Evolutionary conservation across 2,113 vertebrate genomes (phyloP).

Genomic region (Podilymbus podiceps): DNA sequence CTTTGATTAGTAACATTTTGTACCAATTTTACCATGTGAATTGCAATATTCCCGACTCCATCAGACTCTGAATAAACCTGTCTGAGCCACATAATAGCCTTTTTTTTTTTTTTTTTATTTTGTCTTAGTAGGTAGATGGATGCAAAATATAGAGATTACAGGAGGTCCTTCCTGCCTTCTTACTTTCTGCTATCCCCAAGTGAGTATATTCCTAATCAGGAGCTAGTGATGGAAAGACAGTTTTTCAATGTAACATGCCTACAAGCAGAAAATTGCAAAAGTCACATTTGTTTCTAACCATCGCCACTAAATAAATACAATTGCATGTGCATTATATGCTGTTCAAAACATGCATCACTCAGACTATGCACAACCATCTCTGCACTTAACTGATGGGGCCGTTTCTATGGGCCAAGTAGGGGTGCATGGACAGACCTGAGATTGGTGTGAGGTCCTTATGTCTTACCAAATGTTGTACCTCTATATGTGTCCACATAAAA

Average conservation of each 20-base stretch:
- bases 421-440: not conserved
- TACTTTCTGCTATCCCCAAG: not conserved
- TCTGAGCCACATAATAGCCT: not conserved
- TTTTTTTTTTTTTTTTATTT: not conserved
- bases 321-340: not conserved
- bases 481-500: not conserved
- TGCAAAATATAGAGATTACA: not conserved
- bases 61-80: not conserved
- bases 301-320: not conserved
- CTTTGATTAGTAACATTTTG: slow-evolving; percentile 29
- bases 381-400: not conserved
- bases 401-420: not conserved
- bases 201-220: not conserved
- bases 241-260: not conserved
- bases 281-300: not conserved
- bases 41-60: not conserved
- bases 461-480: not conserved
- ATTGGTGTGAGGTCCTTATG: not conserved
- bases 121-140: not conserved
- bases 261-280: not conserved
- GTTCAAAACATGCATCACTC: not conserved
- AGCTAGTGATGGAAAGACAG: not conserved
- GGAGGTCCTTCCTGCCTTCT: not conserved
- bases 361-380: not conserved
- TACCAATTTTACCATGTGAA: not conserved